These are phyloP conservation scores for Sterrhoptilus dennistouni DNA, from an alignment of 2,113 vertebrate species.

Conservation along the genomic window DNA sequence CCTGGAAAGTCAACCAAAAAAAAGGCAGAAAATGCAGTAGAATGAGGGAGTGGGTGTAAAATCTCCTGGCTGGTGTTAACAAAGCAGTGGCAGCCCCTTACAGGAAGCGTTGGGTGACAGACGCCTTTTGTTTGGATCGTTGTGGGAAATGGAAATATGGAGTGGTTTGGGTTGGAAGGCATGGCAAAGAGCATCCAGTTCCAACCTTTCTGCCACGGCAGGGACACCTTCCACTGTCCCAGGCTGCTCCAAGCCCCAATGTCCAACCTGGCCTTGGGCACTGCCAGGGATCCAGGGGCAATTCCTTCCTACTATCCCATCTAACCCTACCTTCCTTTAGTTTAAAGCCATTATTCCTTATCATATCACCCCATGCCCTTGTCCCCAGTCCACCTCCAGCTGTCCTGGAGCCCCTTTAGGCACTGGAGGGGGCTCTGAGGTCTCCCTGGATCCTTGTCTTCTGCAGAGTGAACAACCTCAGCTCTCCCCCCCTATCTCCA, in stretches of 20 bases:
- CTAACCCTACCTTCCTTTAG: not conserved
- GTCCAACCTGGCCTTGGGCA: not conserved
- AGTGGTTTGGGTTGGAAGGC: not conserved
- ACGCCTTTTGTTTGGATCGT: not conserved
- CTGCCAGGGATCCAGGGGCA: not conserved
- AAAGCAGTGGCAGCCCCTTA: not conserved
- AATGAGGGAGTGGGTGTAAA: not conserved
- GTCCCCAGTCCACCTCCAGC: not conserved
- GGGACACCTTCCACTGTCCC: not conserved
- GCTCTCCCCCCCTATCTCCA: not conserved
- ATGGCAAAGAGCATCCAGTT: rapidly evolving
- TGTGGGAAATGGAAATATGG: not conserved
- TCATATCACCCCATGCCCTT: not conserved
- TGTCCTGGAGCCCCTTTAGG: not conserved
- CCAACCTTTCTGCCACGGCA: not conserved
- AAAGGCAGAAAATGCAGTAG: not conserved
- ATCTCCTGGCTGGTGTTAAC: not conserved
- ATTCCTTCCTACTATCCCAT: not conserved
- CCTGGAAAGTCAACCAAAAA: not conserved
- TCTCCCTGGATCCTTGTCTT: not conserved
- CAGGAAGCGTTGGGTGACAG: rapidly evolving
- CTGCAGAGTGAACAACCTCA: not conserved
- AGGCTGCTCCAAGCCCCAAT: not conserved
- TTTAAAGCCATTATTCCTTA: not conserved
- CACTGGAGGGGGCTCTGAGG: not conserved